phyloP scores from a whole-genome alignment of 2,113 vertebrate species.

The Hyperoodon ampullatus region DNA sequence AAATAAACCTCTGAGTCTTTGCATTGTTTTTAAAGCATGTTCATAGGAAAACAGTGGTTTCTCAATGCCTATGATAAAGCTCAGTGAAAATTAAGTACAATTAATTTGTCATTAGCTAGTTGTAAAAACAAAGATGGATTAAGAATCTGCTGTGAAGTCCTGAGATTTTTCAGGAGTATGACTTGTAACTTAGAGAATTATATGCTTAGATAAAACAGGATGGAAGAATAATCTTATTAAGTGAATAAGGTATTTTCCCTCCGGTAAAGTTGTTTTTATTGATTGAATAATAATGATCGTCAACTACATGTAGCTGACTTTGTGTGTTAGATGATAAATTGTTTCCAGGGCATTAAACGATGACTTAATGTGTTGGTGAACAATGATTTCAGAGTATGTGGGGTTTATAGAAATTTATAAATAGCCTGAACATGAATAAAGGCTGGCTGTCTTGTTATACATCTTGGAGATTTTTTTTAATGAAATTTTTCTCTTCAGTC shows the following conservation, averaged over 20 bases:
- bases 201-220: background rate
- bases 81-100: background rate
- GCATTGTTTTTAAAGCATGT: conserved; percentile 11
- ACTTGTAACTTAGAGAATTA: background rate
- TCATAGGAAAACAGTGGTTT: background rate
- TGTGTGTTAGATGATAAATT: conserved; percentile 31
- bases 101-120: conserved; percentile 15
- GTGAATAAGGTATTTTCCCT: conserved; percentile 10
- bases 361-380: background rate
- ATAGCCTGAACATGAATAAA: background rate
- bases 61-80: background rate
- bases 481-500: background rate
- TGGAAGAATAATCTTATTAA: conserved; percentile 2
- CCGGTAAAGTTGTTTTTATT: background rate
- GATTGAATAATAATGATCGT: conserved; percentile 11
- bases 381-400: conserved; percentile 7
- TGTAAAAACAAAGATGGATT: background rate
- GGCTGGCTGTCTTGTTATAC: background rate
- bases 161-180: conserved; percentile 20
- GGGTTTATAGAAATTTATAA: background rate
- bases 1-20: background rate
- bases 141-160: conserved; percentile 15
- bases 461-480: background rate
- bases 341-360: conserved; percentile 44
- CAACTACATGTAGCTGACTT: background rate